Evolutionary conservation across 1,140 invertebrate species (phyloP), one percentile per base, ranked within the genome.

Genomic region (Ruditapes philippinarum): DNA sequence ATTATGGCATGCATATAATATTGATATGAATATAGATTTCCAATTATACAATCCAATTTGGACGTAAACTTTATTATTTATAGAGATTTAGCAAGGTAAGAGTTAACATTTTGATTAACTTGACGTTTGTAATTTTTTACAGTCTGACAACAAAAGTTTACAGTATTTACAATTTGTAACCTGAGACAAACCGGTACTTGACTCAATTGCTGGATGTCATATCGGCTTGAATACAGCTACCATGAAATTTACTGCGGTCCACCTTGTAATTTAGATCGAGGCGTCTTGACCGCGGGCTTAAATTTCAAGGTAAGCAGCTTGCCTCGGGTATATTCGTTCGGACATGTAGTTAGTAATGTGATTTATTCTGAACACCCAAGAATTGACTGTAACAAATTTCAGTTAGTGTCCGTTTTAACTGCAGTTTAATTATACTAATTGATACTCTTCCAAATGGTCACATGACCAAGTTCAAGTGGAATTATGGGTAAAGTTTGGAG

Each of bases 331-430:
- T 78, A 49, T 40, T 49, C 33, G 28, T 9, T 2, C 42, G 45
- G 74, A 78, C 45, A 33, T 36, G 31, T 78, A 78, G 45, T 78
- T 78, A 78, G 45, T 51, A 33, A 31, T 12, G 11, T 78, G 74
- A 78, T 78, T 78, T 78, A 78, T 78, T 11, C 49, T 33, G 74
- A 49, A 78, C 74, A 78, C 74, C 74, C 74, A 78, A 78, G 74
- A 51, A 78, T 78, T 78, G 74, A 78, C 54, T 78, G 45, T 49
- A 78, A 31, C 49, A 78, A n/a, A 54, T 78, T 78, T 78, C 49
- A 51, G 42, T 78, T 54, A 78, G 74, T 78, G 74, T 36, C 54
- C 19, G 74, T 78, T 78, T 78, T 54, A 78, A 51, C 42, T 33
- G 28, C 0, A 51, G 0, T n/a, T 28, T 51, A 49, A 51, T 78